phyloP scores from a whole-genome alignment of 1,140 invertebrate genomes.

The Fopius arisanus region DNA sequence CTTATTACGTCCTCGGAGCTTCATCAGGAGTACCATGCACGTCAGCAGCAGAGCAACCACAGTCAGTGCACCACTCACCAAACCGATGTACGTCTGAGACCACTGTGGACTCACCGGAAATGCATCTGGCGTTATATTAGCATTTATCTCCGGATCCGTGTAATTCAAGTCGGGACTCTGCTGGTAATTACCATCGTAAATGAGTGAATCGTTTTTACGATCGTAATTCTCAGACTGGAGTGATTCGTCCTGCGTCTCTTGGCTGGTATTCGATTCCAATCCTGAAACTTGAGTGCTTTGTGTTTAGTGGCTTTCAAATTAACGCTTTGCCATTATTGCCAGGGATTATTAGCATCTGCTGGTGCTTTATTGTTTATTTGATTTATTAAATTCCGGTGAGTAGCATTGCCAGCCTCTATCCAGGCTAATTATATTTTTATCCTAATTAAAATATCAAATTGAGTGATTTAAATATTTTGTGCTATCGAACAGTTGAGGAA shows the following conservation, averaged over 20 bases:
- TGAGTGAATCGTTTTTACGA: conserved; percentile 61
- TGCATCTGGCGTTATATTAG: conserved; percentile 68
- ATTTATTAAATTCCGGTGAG: no score
- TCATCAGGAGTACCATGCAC: conserved; percentile 74
- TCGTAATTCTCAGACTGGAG: conserved; percentile 47
- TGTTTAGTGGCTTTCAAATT: not conserved
- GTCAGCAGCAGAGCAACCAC: conserved; percentile 75
- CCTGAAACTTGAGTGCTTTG: conserved; percentile 11
- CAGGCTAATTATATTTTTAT: not conserved
- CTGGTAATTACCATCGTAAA: conserved; percentile 55
- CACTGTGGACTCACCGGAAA: conserved; percentile 68
- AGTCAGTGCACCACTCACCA: conserved; percentile 81
- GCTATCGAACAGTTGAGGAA: no score
- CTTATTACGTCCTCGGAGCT: conserved; percentile 76
- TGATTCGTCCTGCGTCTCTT: conserved; percentile 7
- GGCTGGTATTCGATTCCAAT: not conserved
- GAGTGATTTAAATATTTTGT: no score
- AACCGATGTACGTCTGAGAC: conserved; percentile 77
- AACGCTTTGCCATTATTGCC: no score
- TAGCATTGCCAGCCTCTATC: no score
- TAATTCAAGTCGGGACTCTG: conserved; percentile 45
- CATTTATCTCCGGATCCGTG: conserved; percentile 49
- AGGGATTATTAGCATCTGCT: no score
- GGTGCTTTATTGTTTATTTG: no score
- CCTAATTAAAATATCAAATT: not conserved